phyloP scores from a whole-genome alignment of 2,888 invertebrate species.

The Tinea semifulvella region DNA sequence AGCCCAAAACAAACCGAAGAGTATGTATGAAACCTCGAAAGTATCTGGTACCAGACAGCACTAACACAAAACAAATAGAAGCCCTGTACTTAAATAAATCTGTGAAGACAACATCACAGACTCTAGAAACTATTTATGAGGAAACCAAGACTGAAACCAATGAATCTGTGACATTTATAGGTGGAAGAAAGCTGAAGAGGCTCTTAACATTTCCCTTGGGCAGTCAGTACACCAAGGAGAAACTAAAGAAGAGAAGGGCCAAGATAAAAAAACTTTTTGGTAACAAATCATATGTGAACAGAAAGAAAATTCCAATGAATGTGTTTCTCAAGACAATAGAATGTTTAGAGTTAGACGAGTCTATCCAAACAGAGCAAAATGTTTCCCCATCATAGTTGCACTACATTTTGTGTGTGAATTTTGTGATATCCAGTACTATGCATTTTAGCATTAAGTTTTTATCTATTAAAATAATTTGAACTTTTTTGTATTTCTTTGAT shows the following conservation, averaged over 20 bases:
- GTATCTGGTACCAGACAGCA: conserved; percentile 40
- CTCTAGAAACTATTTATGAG: conserved; percentile 71
- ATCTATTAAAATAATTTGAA: conserved; percentile 17
- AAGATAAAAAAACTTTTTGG: conserved; percentile 66
- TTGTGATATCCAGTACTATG: conserved; percentile 1
- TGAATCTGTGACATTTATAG: conserved; percentile 50
- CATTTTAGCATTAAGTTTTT: no score
- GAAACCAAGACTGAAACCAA: conserved; percentile 58
- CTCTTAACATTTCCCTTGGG: conserved; percentile 63
- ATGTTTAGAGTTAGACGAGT: conserved; percentile 54
- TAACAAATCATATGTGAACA: conserved; percentile 55
- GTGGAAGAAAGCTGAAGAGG: conserved; percentile 65
- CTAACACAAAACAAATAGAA: conserved; percentile 54
- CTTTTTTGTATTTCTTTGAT: conserved; percentile 15
- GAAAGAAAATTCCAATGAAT: conserved; percentile 64
- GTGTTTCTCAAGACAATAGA: conserved; percentile 65
- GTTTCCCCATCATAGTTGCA: no score
- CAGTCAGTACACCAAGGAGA: conserved; percentile 59
- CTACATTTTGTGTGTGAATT: conserved; percentile 31
- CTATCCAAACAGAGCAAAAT: neutral
- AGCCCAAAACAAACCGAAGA: conserved; percentile 50
- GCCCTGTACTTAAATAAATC: conserved; percentile 67
- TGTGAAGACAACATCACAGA: conserved; percentile 57
- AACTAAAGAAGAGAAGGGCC: conserved; percentile 65
- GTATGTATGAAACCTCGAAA: conserved; percentile 58